Conservation (phyloP, 2,797 vertebrate species). For the Scolopax rusticola region DNA sequence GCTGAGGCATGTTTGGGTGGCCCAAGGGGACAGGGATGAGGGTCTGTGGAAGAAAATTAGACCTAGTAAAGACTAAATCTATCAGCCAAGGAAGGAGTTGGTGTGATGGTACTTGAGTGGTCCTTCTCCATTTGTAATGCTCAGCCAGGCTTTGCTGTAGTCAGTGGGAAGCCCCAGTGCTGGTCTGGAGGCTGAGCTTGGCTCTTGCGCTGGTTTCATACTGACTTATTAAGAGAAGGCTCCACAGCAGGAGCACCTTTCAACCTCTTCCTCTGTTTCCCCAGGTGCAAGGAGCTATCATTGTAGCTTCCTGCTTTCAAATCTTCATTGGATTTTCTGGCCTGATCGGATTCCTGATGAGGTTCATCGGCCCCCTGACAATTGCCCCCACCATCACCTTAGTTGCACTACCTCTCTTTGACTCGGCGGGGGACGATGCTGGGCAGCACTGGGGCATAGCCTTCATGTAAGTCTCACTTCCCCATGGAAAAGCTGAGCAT, state of each 20-base stretch:
- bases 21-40: neutral
- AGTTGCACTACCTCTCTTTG: constrained; percentile 92
- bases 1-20: neutral
- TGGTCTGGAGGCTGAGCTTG: neutral
- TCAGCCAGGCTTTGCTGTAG: neutral
- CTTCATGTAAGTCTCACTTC: constrained; percentile 82
- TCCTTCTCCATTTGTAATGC: neutral
- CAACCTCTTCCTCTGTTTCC: neutral
- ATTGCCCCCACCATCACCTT: constrained; percentile 95
- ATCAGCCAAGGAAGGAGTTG: neutral
- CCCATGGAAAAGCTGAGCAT: neutral
- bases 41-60: neutral
- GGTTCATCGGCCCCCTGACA: constrained; percentile 94
- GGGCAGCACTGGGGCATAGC: constrained; percentile 95
- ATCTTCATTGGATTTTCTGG: constrained; percentile 94
- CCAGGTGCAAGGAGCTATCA: constrained; percentile 93
- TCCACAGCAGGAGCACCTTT: neutral
- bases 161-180: neutral
- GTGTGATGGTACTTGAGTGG: neutral
- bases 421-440: constrained; percentile 87
- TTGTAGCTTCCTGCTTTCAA: constrained; percentile 94
- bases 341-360: constrained; percentile 93
- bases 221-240: neutral
- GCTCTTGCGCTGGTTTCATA: neutral
- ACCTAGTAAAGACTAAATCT: neutral